These are phyloP conservation scores for Lonchura striata DNA, from an alignment of 2,113 vertebrate species.

Conservation along the genomic window DNA sequence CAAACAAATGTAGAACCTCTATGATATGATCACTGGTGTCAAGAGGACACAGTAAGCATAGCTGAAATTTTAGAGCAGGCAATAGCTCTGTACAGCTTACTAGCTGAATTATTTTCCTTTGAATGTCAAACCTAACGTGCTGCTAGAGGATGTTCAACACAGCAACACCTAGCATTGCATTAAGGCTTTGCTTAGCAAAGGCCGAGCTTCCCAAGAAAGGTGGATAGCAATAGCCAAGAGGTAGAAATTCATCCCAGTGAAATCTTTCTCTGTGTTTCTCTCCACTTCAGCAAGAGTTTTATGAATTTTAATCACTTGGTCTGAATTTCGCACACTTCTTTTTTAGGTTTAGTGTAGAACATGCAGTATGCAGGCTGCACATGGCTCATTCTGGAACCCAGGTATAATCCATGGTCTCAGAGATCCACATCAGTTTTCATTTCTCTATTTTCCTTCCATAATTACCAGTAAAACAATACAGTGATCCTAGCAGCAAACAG, in stretches of 20 bases:
- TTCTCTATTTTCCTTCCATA: not conserved
- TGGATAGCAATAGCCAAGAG: not conserved
- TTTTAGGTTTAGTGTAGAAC: not conserved
- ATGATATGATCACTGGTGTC: not conserved
- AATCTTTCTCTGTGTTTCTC: not conserved
- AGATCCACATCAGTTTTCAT: not conserved
- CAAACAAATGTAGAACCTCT: not conserved
- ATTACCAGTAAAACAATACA: not conserved
- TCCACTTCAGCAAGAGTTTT: not conserved
- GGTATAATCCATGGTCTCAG: not conserved
- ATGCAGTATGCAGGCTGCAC: not conserved
- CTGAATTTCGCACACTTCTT: not conserved
- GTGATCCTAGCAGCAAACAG: not conserved
- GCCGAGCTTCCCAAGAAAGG: not conserved
- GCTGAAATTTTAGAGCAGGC: not conserved
- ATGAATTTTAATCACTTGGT: not conserved
- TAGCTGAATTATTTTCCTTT: conserved; percentile 13
- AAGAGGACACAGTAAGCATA: not conserved
- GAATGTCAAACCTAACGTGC: not conserved
- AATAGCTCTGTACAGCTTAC: not conserved
- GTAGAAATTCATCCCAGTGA: not conserved
- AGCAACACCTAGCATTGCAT: not conserved
- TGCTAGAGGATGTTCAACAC: not conserved
- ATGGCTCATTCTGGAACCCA: not conserved
- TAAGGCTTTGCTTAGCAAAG: conserved; percentile 9